These are phyloP conservation scores for Micoletzkya japonica DNA, from an alignment of 2,888 invertebrate genomes.

Conservation along the genomic window DNA sequence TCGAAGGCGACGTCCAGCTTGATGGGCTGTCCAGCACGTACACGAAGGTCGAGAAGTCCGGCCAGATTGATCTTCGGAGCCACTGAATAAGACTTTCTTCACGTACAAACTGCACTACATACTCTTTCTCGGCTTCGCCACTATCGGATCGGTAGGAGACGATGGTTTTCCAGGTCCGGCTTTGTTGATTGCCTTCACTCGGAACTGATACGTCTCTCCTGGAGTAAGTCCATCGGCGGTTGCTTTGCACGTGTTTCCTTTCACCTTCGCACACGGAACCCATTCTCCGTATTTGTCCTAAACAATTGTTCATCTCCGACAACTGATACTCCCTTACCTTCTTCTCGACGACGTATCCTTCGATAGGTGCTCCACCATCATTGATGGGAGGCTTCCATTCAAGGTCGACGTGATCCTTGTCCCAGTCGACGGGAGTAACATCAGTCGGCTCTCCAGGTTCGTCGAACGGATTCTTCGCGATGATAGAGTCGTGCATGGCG, in stretches of 20 bases:
- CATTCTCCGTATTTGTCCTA: conserved; percentile 62
- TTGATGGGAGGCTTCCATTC: conserved; percentile 93
- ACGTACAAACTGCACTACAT: conserved; percentile 17
- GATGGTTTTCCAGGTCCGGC: conserved; percentile 88
- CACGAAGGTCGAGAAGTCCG: conserved; percentile 83
- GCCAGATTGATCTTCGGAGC: conserved; percentile 88
- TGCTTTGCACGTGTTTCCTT: conserved; percentile 67
- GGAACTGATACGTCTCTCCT: conserved; percentile 87
- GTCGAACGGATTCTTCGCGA: conserved; percentile 86
- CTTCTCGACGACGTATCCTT: conserved; percentile 64
- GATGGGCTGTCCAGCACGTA: conserved; percentile 87
- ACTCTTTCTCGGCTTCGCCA: conserved; percentile 74
- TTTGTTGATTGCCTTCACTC: conserved; percentile 68
- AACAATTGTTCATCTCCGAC: background rate
- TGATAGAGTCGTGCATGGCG: conserved; percentile 70
- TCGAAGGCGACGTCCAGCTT: conserved; percentile 89
- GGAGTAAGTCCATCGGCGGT: conserved; percentile 85
- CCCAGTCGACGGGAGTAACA: conserved; percentile 81
- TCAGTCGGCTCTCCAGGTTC: conserved; percentile 63
- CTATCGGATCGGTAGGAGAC: conserved; percentile 81
- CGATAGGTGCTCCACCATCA: conserved; percentile 86
- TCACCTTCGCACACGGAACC: conserved; percentile 59
- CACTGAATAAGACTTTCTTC: conserved; percentile 65
- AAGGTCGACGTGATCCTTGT: conserved; percentile 89
- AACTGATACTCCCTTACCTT: conserved; percentile 37